Base-by-base conservation (phyloP, 2,888 invertebrate species). In the Dolomedes plantarius region DNA sequence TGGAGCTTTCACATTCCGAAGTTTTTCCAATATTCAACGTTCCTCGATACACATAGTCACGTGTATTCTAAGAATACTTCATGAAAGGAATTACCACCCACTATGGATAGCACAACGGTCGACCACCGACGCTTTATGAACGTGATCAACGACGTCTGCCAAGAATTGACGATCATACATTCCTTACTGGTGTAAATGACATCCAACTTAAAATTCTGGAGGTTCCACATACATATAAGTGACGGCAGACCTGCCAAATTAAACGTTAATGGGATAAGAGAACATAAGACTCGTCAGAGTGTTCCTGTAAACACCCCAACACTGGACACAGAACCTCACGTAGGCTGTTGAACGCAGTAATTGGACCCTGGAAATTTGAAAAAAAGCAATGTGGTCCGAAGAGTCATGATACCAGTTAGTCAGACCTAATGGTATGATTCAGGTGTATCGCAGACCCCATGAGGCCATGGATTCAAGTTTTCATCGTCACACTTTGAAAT, bases 331-430 rank as follows among this genome's bases (percentile, higher is more conserved):
- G 39, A 16, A 69, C 41, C 27, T 41, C 41, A 23, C 27, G 11
- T 41, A 71, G 71, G 28, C 41, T 0, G 27, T 16, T 1, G 16
- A 46, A 5, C 41, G 71, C 41, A 23, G 41, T 11, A 16, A 29
- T 41, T 71, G 41, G 11, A 71, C 41, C 9, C 1, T 71, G 71
- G 71, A 71, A 11, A 6, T 71, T 9, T 46, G 71, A 71, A 28
- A 11, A 28, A 13, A 1, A 1, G 71, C 41, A 13, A 46, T 71
- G 23, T 41, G 41, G 28, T 0, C 71, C 23, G 46, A 41, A 32
- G 39, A 71, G 16, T 41, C 41, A 23, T 13, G 28, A 13, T 71
- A 71, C 16, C 41, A 28, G 71, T 27, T 71, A 41, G 6, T 46
- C 27, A 1, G 71, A 32, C 36, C 7, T 68, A 36, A 68, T 68